Percentiles rank a stretch among this genome's conserved stretches.
These are phyloP conservation scores for Drosophila biarmipes DNA, from an alignment of 1,140 invertebrate species.

Conservation along the genomic window DNA sequence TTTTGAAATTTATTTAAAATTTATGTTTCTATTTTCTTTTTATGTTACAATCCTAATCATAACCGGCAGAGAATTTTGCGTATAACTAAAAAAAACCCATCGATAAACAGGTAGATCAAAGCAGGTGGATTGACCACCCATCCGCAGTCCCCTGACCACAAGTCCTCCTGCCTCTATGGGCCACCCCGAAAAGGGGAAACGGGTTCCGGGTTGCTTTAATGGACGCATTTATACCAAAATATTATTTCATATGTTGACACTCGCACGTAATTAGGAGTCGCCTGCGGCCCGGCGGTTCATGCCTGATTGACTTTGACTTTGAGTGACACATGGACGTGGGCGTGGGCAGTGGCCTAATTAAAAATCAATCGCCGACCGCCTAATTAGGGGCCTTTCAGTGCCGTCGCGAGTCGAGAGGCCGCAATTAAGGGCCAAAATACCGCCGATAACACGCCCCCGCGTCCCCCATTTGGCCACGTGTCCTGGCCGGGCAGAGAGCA, in stretches of 20 bases:
- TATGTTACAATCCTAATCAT: too few species aligned
- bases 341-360: constrained; percentile 55
- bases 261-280: constrained; percentile 76
- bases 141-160: neutral
- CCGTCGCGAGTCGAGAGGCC: constrained; percentile 16
- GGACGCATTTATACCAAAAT: constrained; percentile 66
- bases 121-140: neutral
- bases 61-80: too few species aligned
- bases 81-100: too few species aligned
- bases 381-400: constrained; percentile 49
- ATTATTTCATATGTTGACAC: constrained; percentile 82
- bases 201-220: constrained; percentile 34
- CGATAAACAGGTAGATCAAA: too few species aligned
- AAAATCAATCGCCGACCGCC: constrained; percentile 69
- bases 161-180: neutral
- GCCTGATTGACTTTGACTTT: constrained; percentile 64
- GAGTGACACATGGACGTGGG: constrained; percentile 34
- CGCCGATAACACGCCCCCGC: neutral
- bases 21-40: too few species aligned
- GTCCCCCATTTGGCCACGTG: constrained; percentile 47
- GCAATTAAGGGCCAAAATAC: constrained; percentile 55
- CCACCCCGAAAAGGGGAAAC: neutral
- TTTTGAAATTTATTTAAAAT: too few species aligned
- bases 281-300: constrained; percentile 7
- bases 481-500: constrained; percentile 41